Evolutionary conservation across 35 echinoderm and acorn worm species (phyloP).

Genomic region (Lytechinus variegatus): DNA sequence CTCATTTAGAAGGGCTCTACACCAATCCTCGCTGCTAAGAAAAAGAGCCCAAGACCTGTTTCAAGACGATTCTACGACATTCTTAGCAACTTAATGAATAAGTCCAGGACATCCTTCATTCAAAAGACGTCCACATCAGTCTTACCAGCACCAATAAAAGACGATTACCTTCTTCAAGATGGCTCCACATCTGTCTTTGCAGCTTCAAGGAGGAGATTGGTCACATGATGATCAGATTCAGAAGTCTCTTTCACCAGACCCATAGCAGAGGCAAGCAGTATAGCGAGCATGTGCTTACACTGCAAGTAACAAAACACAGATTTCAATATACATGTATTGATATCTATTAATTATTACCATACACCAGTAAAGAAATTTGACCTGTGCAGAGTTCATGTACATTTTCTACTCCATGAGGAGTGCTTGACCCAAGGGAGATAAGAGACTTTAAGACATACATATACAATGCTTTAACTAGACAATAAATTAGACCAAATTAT

Average conservation of each 20-base stretch:
- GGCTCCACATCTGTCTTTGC: conserved; percentile 7
- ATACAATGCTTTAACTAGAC: too few species aligned
- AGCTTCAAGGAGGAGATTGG: not conserved
- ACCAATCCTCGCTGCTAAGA: not conserved
- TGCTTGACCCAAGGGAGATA: too few species aligned
- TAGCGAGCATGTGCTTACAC: conserved; percentile 40
- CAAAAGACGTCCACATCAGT: too few species aligned
- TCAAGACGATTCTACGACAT: not conserved
- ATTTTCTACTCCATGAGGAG: not conserved
- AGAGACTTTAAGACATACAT: too few species aligned
- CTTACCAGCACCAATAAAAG: not conserved
- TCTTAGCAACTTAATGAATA: too few species aligned
- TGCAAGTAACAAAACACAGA: not conserved
- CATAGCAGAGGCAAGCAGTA: conserved; percentile 37
- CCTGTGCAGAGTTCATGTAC: not conserved
- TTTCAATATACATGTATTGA: not conserved
- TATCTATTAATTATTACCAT: not conserved
- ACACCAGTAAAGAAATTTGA: not conserved
- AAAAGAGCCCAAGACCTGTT: not conserved
- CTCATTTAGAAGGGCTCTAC: too few species aligned
- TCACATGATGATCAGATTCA: conserved; percentile 41
- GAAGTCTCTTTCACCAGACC: conserved; percentile 39
- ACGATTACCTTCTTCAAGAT: not conserved
- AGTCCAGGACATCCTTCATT: too few species aligned
- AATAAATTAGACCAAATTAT: too few species aligned